These are phyloP conservation scores for Mamestra configurata DNA, from an alignment of 1,140 invertebrate species.

Conservation along the genomic window DNA sequence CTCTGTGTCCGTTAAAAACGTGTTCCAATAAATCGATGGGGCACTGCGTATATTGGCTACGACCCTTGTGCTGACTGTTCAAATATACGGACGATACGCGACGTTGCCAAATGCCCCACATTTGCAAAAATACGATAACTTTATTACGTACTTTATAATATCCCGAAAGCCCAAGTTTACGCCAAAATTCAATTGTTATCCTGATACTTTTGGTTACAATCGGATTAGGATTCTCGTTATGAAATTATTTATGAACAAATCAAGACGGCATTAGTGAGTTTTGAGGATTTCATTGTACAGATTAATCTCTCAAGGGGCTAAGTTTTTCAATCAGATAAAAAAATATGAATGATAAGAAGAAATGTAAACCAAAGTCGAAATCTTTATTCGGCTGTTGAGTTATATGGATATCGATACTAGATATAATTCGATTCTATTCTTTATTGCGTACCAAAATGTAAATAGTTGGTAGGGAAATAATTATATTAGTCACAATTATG, in stretches of 20 bases:
- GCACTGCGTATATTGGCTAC: conserved; percentile 9
- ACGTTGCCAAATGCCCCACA: conserved; percentile 36
- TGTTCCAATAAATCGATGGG: conserved; percentile 34
- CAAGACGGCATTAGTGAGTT: background rate
- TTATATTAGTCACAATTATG: too few species aligned
- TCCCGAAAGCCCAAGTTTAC: background rate
- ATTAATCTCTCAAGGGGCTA: conserved; percentile 19
- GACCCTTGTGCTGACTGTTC: conserved; percentile 17
- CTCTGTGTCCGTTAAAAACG: background rate
- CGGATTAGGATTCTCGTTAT: conserved; percentile 14
- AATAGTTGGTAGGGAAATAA: too few species aligned
- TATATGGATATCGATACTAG: too few species aligned
- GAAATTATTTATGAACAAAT: conserved; percentile 24
- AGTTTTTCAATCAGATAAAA: conserved; percentile 16
- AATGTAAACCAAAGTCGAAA: background rate
- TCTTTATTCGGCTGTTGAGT: too few species aligned
- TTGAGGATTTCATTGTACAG: conserved; percentile 4
- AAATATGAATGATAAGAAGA: conserved; percentile 2
- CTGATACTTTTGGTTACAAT: conserved; percentile 17
- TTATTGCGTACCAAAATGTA: too few species aligned
- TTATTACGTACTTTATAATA: background rate
- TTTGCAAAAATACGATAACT: conserved; percentile 34
- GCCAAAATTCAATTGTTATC: conserved; percentile 14
- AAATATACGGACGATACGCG: conserved; percentile 29
- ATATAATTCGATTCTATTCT: too few species aligned